A percentile compares a stretch with the other conserved stretches of the same genome.
Conservation (phyloP, 1,140 invertebrate genomes). For the Pinna nobilis region DNA sequence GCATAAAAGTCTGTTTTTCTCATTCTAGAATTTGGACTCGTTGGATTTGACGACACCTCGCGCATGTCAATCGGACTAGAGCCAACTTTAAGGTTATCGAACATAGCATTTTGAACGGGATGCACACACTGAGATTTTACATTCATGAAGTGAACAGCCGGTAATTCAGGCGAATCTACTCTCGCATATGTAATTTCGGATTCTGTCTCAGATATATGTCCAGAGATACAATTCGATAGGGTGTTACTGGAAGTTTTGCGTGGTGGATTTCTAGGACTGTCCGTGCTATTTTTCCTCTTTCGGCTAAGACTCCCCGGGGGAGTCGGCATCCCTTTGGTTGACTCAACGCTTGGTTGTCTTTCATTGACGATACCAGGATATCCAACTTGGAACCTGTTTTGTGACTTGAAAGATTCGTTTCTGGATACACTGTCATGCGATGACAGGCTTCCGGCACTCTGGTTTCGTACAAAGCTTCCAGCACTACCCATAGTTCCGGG, state of each 20-base stretch:
- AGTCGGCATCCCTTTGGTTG: conserved; percentile 49
- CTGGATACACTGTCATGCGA: conserved; percentile 36
- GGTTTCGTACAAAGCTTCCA: conserved; percentile 12
- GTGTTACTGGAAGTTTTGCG: conserved; percentile 42
- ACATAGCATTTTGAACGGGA: conserved; percentile 61
- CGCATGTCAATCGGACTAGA: neutral
- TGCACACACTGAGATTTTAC: conserved; percentile 57
- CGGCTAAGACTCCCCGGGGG: conserved; percentile 67
- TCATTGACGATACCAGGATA: conserved; percentile 45
- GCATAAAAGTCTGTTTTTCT: conserved; percentile 7
- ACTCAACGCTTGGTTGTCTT: conserved; percentile 50
- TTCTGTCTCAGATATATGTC: conserved; percentile 53
- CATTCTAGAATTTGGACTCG: neutral
- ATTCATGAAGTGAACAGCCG: conserved; percentile 70
- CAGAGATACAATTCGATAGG: conserved; percentile 59
- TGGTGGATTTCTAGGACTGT: conserved; percentile 55
- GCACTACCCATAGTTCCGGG: conserved; percentile 26
- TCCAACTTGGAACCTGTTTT: conserved; percentile 24
- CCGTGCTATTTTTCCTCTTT: conserved; percentile 55
- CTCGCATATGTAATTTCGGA: conserved; percentile 45
- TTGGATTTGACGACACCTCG: neutral
- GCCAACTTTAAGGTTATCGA: conserved; percentile 60
- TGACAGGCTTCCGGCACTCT: conserved; percentile 33
- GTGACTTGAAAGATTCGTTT: conserved; percentile 39
- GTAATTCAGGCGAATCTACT: conserved; percentile 67